Base-by-base conservation (phyloP, 2,888 invertebrate species). In the Caradrina kadenii region DNA sequence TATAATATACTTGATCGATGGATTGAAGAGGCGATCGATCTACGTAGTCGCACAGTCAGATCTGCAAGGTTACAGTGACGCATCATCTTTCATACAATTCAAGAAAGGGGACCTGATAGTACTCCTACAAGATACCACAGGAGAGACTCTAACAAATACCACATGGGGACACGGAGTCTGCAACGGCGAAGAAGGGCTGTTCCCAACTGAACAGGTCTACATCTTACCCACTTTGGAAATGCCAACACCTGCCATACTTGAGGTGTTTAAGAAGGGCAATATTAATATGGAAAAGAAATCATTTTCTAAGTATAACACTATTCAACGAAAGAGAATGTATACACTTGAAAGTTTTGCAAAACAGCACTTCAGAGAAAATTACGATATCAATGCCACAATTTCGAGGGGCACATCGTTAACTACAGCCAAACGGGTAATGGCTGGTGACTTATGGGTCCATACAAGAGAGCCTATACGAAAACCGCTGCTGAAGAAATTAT, bases 171-270 rank as follows among this genome's bases (percentile, higher is more conserved):
- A 97, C 63, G 98, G 98, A 17, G 96, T 97, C 82, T 96, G 97
- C 63, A 97, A 97, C 72, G 97, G 96, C 1, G 96, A 96, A 76
- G 96, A 96, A 84, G 99, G 99, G 0, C 97, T 98, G 84, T 99
- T 99, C 93, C 98, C 98, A 0, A 97, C 98, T 0, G 98, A 99
- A 87, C 97, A 97, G 88, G 97, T 99, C 19, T 98, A 98, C 85
- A 97, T 99, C 63, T 92, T 99, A 76, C 98, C 99, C 7, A 98
- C 98, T 0, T 94, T 99, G 77, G 96, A 96, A 3, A 96, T 97
- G 89, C 99, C 99, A 0, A 96, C 98, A 0, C 92, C 92, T 64
- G 96, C 97, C 76, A 96, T 98, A 78, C 87, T 98, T 79, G 96
- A 97, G 79, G 93, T 96, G 3, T 97, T 97, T 84, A 97, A 97